Conservation (phyloP, 2,113 vertebrate genomes). For the Barbus barbus region DNA sequence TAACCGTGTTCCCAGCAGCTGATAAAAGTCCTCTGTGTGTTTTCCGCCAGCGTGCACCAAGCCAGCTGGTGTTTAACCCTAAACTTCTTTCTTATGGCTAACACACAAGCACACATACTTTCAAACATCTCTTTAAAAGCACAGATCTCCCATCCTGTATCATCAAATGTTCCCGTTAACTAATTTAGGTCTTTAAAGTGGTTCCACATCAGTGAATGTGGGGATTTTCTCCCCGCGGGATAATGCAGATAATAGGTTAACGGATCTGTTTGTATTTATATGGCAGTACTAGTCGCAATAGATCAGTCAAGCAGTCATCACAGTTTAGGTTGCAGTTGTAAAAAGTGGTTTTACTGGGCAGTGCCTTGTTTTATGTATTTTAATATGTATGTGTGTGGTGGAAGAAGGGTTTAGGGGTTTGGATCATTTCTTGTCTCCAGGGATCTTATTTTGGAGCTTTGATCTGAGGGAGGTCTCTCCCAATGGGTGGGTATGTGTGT, state of each 20-base stretch:
- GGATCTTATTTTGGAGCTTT: too few relatives aligned
- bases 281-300: neutral
- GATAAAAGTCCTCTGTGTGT: too few relatives aligned
- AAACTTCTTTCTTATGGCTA: neutral
- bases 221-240: neutral
- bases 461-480: too few relatives aligned
- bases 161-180: neutral
- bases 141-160: neutral
- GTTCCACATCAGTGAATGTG: neutral
- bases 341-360: neutral
- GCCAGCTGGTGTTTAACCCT: conserved; percentile 4
- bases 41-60: too few relatives aligned
- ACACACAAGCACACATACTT: neutral
- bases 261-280: conserved; percentile 9
- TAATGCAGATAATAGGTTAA: conserved; percentile 9
- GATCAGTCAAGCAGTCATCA: neutral
- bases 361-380: conserved; percentile 7
- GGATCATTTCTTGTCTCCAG: too few relatives aligned
- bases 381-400: too few relatives aligned
- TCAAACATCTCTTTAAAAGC: neutral
- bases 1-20: too few relatives aligned
- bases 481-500: too few relatives aligned
- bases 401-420: too few relatives aligned
- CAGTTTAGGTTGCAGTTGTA: neutral
- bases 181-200: neutral